Evolutionary conservation across 2,888 invertebrate species (phyloP).

Genomic region (Eupithecia subfuscata): DNA sequence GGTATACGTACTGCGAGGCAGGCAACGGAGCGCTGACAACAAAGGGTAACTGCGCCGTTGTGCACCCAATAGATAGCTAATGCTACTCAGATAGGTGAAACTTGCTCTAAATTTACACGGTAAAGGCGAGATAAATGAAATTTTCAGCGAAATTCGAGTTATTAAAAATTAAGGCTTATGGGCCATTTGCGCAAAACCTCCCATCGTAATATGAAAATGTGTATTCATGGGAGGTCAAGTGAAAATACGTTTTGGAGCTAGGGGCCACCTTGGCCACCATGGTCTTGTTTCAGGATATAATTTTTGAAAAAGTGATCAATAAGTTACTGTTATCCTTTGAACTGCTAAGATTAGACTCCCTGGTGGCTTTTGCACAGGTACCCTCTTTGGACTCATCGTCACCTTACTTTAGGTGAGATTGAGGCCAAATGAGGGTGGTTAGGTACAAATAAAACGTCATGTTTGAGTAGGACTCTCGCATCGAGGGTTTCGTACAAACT

Average conservation of each 20-base stretch:
- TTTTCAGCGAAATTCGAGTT: constrained; percentile 21
- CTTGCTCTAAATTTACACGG: constrained; percentile 28
- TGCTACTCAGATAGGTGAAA: constrained; percentile 28
- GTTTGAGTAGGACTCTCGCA: neutral
- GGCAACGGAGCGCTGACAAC: constrained; percentile 12
- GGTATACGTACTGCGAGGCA: constrained; percentile 2
- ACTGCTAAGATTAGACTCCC: neutral
- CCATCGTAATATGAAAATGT: constrained; percentile 13
- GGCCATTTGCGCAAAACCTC: constrained; percentile 15
- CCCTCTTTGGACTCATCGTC: neutral
- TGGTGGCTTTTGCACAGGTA: neutral
- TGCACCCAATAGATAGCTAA: constrained; percentile 34
- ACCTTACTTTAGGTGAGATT: neutral
- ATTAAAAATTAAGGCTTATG: constrained; percentile 25
- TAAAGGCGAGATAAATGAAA: constrained; percentile 28
- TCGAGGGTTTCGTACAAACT: no score
- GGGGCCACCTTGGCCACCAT: no score
- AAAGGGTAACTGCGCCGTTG: constrained; percentile 26
- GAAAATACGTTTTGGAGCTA: neutral
- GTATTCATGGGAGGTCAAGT: constrained; percentile 1
- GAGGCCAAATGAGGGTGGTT: neutral
- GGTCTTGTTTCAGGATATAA: neutral
- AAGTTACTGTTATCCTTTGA: neutral
- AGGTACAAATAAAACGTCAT: neutral
- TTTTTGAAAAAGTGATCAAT: neutral